Percentiles rank a stretch among this genome's conserved stretches.
phyloP scores from a whole-genome alignment of 92 coral and sea anemone species.

The Epizoanthus stellaris region DNA sequence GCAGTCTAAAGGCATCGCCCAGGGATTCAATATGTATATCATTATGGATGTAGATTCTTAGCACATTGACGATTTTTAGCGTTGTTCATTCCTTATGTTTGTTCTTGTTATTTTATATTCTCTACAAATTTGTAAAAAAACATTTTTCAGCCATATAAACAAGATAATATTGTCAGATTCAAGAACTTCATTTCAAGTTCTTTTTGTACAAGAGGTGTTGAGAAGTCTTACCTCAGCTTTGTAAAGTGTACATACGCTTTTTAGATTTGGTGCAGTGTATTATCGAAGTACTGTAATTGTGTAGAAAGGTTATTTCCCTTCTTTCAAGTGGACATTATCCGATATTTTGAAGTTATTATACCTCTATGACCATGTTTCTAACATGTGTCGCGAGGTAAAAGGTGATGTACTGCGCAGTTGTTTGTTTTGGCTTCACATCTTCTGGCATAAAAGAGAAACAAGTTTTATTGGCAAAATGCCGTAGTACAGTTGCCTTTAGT shows the following conservation, averaged over 20 bases:
- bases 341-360: too few relatives aligned
- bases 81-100: background rate
- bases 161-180: background rate
- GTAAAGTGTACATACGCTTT: background rate
- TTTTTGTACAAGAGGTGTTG: conserved; percentile 7
- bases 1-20: background rate
- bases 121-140: background rate
- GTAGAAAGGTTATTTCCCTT: background rate
- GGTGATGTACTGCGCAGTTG: too few relatives aligned
- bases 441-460: too few relatives aligned
- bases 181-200: conserved; percentile 17
- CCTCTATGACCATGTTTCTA: too few relatives aligned
- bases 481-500: too few relatives aligned
- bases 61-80: background rate
- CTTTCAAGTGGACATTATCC: background rate
- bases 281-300: background rate
- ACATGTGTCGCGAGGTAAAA: too few relatives aligned
- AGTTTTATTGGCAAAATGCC: too few relatives aligned
- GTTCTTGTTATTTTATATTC: background rate
- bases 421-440: too few relatives aligned
- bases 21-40: background rate
- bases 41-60: background rate
- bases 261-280: background rate
- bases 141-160: background rate
- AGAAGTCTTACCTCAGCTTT: background rate